phyloP scores from a whole-genome alignment of 2,888 invertebrate genomes.

The Iphiclides podalirius region DNA sequence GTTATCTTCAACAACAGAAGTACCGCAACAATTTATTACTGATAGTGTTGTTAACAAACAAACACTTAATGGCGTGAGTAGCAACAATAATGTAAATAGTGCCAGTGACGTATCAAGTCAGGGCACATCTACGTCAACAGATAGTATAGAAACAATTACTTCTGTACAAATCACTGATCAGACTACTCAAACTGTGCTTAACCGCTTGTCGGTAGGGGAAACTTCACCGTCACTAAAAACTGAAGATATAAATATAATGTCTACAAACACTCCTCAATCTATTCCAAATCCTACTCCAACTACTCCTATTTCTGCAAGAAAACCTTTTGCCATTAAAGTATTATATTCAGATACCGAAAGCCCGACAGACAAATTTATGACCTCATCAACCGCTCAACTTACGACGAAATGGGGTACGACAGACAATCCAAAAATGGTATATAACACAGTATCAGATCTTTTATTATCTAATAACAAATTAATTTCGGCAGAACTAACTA shows the following conservation, averaged over 20 bases:
- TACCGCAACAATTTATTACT: slow-evolving; percentile 55
- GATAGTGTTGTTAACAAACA: slow-evolving; percentile 63
- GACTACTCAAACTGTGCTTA: slow-evolving; percentile 72
- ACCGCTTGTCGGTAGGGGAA: slow-evolving; percentile 66
- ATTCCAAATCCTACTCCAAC: slow-evolving; percentile 51
- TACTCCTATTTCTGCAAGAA: slow-evolving; percentile 67
- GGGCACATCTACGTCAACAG: slow-evolving; percentile 51
- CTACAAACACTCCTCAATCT: slow-evolving; percentile 51
- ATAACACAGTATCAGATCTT: slow-evolving; percentile 73
- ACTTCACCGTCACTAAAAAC: slow-evolving; percentile 60
- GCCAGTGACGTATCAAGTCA: slow-evolving; percentile 55
- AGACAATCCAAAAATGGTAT: slow-evolving; percentile 72
- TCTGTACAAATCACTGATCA: slow-evolving; percentile 72
- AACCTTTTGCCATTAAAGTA: slow-evolving; percentile 73
- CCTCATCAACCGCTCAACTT: slow-evolving; percentile 48
- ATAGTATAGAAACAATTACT: slow-evolving; percentile 65
- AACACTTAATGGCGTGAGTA: slow-evolving; percentile 76
- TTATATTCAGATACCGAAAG: slow-evolving; percentile 70
- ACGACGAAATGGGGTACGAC: slow-evolving; percentile 61
- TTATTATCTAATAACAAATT: slow-evolving; percentile 69
- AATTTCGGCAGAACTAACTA: slow-evolving; percentile 76
- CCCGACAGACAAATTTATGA: slow-evolving; percentile 63
- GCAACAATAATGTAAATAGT: slow-evolving; percentile 73
- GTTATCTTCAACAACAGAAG: slow-evolving; percentile 64
- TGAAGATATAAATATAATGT: slow-evolving; percentile 48